Evolutionary conservation across 2,113 vertebrate genomes (phyloP).

Genomic region (Psilopogon haemacephalus): DNA sequence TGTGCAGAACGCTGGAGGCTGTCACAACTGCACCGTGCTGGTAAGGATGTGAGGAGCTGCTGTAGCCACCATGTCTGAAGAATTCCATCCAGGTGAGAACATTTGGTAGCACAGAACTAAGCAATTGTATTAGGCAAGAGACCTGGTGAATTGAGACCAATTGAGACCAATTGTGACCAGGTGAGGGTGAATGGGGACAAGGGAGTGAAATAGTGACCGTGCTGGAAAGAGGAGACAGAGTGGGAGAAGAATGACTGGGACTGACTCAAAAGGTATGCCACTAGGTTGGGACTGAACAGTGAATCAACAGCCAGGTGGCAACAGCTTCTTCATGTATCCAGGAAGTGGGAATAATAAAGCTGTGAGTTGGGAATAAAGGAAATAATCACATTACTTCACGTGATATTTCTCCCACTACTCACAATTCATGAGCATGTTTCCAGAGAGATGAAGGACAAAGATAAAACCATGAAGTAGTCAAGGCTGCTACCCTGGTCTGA

Average conservation of each 20-base stretch:
- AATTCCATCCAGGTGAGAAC: neutral
- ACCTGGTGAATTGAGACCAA: neutral
- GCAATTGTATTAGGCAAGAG: neutral
- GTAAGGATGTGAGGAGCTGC: neutral
- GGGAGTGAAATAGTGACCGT: neutral
- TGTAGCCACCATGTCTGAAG: neutral
- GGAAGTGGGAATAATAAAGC: neutral
- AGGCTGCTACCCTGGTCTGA: neutral
- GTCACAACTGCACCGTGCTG: neutral
- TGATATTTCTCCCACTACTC: neutral
- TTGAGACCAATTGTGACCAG: neutral
- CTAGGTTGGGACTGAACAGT: neutral
- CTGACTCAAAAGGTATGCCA: slow-evolving; percentile 31
- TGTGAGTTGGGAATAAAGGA: neutral
- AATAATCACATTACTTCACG: neutral
- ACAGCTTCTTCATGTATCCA: neutral
- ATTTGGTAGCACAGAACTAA: neutral
- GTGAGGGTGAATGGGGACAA: slow-evolving; percentile 25
- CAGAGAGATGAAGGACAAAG: neutral
- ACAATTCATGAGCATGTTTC: neutral
- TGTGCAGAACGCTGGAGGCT: neutral
- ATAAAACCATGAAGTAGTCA: neutral
- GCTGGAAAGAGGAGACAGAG: slow-evolving; percentile 17
- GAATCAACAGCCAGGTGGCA: slow-evolving; percentile 1
- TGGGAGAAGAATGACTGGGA: neutral